Conservation (phyloP, 2,113 vertebrate genomes). For the Bufo gargarizans region DNA sequence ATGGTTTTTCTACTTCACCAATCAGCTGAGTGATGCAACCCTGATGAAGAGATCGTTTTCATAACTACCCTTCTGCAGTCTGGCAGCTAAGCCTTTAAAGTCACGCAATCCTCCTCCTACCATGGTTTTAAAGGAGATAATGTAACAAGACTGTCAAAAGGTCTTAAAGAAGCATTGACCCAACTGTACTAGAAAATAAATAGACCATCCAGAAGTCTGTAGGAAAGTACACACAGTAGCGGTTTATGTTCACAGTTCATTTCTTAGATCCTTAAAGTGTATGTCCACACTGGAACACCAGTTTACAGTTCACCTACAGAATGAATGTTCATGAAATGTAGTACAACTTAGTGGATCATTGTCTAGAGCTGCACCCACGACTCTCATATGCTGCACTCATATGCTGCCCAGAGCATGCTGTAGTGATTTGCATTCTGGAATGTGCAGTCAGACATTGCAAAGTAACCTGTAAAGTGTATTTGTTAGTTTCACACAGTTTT, state of each 20-base stretch:
- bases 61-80: slow-evolving; percentile 89
- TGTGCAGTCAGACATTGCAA: too few species aligned
- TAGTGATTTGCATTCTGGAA: too few species aligned
- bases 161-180: slow-evolving; percentile 75
- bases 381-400: too few species aligned
- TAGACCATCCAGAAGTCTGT: background rate
- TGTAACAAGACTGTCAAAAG: slow-evolving; percentile 65
- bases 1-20: slow-evolving; percentile 74
- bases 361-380: too few species aligned
- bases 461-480: too few species aligned
- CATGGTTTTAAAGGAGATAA: slow-evolving; percentile 60
- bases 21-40: slow-evolving; percentile 65
- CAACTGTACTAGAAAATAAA: background rate
- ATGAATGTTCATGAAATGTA: too few species aligned
- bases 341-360: too few species aligned
- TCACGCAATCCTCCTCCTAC: slow-evolving; percentile 85
- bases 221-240: background rate
- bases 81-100: slow-evolving; percentile 81
- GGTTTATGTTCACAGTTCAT: background rate
- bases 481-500: too few species aligned
- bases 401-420: too few species aligned
- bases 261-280: background rate
- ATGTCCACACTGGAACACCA: too few species aligned
- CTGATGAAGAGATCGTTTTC: slow-evolving; percentile 73
- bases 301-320: too few species aligned